A percentile compares a stretch with the other conserved stretches of the same genome.
These are phyloP conservation scores for Thymelicus acteon DNA, from an alignment of 2,888 invertebrate genomes.

Conservation along the genomic window DNA sequence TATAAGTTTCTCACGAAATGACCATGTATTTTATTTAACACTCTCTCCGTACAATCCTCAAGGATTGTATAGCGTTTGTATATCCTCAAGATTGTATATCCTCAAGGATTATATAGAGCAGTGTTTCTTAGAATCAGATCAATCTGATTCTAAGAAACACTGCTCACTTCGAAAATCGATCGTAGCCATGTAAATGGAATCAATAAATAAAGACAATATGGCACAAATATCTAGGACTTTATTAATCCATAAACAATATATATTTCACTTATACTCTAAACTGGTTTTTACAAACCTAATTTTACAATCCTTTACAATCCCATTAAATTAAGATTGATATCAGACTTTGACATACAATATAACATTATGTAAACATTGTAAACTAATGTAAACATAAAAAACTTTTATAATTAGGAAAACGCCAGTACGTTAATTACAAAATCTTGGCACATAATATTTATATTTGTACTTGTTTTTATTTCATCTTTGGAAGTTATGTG, in stretches of 20 bases:
- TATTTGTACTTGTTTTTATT: constrained; percentile 44
- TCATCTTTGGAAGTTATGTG: constrained; percentile 31
- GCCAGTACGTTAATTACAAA: constrained; percentile 24
- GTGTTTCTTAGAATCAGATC: too few relatives aligned
- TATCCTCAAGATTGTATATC: too few relatives aligned
- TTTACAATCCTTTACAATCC: neutral
- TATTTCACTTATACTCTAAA: constrained; percentile 10
- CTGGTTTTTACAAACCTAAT: constrained; percentile 2
- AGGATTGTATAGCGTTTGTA: too few relatives aligned
- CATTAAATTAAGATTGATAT: constrained; percentile 1
- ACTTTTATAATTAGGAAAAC: constrained; percentile 62
- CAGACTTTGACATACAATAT: constrained; percentile 26
- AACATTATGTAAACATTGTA: constrained; percentile 1
- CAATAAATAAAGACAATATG: neutral
- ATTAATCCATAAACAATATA: constrained; percentile 11
- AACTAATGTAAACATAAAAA: constrained; percentile 30
- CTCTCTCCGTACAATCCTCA: too few relatives aligned
- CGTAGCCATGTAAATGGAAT: too few relatives aligned
- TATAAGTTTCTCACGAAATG: too few relatives aligned
- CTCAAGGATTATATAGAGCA: too few relatives aligned
- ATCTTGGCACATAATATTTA: constrained; percentile 43
- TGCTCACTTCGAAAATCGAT: too few relatives aligned
- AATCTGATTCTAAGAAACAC: too few relatives aligned
- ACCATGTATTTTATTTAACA: too few relatives aligned
- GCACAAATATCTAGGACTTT: constrained; percentile 9